Conservation (phyloP, 2,888 invertebrate species). For the Panorpa germanica region DNA sequence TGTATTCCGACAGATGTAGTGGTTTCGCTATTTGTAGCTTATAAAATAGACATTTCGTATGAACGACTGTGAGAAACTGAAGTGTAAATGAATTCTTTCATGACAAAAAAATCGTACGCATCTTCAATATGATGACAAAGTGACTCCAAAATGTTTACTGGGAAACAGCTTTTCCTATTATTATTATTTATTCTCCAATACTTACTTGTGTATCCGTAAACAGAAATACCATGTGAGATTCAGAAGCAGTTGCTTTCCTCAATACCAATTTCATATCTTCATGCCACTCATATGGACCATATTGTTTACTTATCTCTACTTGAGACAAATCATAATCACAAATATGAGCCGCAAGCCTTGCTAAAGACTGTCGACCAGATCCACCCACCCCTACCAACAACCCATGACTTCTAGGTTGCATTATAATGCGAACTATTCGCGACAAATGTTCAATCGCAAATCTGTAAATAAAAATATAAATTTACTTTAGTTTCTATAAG, state of each 20-base stretch:
- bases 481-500: slow-evolving; percentile 3
- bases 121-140: too few species aligned
- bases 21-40: too few species aligned
- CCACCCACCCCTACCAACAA: slow-evolving; percentile 84
- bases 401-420: slow-evolving; percentile 82
- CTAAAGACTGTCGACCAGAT: slow-evolving; percentile 81
- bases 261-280: slow-evolving; percentile 77
- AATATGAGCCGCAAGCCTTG: slow-evolving; percentile 80
- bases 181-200: slow-evolving; percentile 7
- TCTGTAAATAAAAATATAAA: slow-evolving; percentile 25
- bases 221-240: slow-evolving; percentile 74
- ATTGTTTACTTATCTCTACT: slow-evolving; percentile 80
- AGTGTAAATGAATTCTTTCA: too few species aligned
- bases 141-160: too few species aligned
- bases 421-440: slow-evolving; percentile 72
- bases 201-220: slow-evolving; percentile 75
- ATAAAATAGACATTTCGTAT: too few species aligned
- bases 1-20: too few species aligned
- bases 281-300: slow-evolving; percentile 71
- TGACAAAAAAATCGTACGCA: too few species aligned
- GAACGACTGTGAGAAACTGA: too few species aligned
- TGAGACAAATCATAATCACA: slow-evolving; percentile 82
- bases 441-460: slow-evolving; percentile 92
- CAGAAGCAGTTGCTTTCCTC: slow-evolving; percentile 61
- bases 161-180: not conserved